Evolutionary conservation across 1,140 invertebrate genomes (phyloP).

Genomic region (Bursaphelenchus mucronatus): DNA sequence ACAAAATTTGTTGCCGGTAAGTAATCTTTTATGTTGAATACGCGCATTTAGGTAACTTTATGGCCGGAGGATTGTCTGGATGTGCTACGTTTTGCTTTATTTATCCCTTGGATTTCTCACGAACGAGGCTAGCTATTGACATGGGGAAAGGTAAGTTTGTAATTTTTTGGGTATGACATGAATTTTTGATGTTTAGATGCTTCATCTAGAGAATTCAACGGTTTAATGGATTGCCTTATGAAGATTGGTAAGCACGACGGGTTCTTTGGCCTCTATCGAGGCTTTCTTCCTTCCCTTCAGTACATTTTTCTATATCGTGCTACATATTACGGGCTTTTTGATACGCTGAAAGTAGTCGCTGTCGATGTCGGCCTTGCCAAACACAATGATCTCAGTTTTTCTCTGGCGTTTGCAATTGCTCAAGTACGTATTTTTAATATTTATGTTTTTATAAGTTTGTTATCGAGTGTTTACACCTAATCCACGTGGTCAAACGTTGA

Average conservation of each 20-base stretch:
- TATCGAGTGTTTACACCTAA: conserved; percentile 12
- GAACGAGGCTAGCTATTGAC: conserved; percentile 73
- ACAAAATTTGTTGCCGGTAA: conserved; percentile 12
- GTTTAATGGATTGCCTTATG: conserved; percentile 54
- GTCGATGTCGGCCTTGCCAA: conserved; percentile 68
- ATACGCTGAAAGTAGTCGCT: conserved; percentile 63
- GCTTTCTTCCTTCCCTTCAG: conserved; percentile 61
- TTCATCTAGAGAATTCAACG: conserved; percentile 52
- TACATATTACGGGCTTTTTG: conserved; percentile 62
- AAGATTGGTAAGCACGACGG: conserved; percentile 59
- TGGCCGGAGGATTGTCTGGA: conserved; percentile 86
- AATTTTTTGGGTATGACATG: neutral
- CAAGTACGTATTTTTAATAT: conserved; percentile 51
- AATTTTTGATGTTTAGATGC: conserved; percentile 23
- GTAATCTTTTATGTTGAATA: conserved; percentile 24
- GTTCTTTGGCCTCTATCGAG: conserved; percentile 55
- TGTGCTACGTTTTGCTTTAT: conserved; percentile 87
- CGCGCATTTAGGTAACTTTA: conserved; percentile 68
- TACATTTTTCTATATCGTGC: conserved; percentile 62
- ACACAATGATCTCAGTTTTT: conserved; percentile 76
- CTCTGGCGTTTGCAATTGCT: conserved; percentile 76
- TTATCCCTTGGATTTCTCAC: conserved; percentile 87
- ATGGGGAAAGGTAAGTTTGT: conserved; percentile 50
- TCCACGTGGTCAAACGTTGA: neutral
- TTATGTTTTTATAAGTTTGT: neutral